Percentiles rank a stretch among this genome's conserved stretches.
Evolutionary conservation across 2,797 vertebrate species (phyloP).

Genomic region (Bovichtus variegatus): DNA sequence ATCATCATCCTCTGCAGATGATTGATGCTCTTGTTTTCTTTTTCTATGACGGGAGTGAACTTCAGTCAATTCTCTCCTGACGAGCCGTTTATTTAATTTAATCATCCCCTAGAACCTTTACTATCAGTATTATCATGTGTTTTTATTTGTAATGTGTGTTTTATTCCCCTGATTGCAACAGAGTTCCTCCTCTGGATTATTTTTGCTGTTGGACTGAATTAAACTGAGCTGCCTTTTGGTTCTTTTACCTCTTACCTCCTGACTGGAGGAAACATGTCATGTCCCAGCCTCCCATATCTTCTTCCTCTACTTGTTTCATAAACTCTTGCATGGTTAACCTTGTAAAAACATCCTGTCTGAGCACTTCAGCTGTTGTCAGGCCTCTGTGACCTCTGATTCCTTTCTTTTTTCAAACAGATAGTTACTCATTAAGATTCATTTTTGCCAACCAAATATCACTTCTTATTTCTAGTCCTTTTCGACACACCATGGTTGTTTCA

Average conservation of each 20-base stretch:
- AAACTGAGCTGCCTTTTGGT: neutral
- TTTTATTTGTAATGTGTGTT: neutral
- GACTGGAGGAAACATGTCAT: conserved; percentile 41
- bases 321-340: conserved; percentile 35
- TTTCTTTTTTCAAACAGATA: neutral
- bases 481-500: neutral
- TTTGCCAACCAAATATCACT: neutral
- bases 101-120: neutral
- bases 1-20: neutral
- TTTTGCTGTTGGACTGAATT: neutral
- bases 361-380: conserved; percentile 34
- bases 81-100: neutral
- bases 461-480: neutral
- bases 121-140: neutral
- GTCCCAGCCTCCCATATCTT: conserved; percentile 19
- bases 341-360: conserved; percentile 56
- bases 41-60: neutral
- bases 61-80: neutral
- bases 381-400: conserved; percentile 13
- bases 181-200: neutral
- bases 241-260: conserved; percentile 8
- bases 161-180: neutral
- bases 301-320: conserved; percentile 49
- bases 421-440: neutral
- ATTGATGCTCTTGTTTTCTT: neutral